phyloP scores from a whole-genome alignment of 2,888 invertebrate genomes.

The Netelia fuscicornis region DNA sequence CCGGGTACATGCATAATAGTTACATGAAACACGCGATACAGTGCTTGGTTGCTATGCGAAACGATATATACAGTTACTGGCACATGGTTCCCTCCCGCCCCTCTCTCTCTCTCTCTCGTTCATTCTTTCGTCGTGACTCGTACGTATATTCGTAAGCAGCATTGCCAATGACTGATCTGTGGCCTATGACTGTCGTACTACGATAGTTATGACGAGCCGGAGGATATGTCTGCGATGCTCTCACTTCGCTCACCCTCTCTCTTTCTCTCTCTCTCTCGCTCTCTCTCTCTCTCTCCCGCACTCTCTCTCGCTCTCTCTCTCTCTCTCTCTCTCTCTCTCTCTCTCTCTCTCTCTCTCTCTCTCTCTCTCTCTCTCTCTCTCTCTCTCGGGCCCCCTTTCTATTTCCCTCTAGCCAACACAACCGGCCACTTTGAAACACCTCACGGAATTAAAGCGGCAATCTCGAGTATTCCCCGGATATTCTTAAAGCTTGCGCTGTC shows the following conservation, averaged over 20 bases:
- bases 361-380: background rate
- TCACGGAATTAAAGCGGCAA: conserved; percentile 61
- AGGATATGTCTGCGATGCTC: conserved; percentile 21
- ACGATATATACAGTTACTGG: conserved; percentile 20
- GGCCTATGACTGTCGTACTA: conserved; percentile 38
- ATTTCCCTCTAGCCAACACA: conserved; percentile 38
- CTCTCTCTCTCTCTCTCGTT: no score
- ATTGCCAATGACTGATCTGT: conserved; percentile 26
- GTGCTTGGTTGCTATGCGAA: background rate
- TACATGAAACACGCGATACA: background rate
- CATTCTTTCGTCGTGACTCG: background rate
- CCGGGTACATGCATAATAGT: conserved; percentile 38
- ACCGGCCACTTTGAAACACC: conserved; percentile 57
- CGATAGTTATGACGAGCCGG: background rate
- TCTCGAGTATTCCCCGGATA: conserved; percentile 57
- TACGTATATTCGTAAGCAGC: background rate
- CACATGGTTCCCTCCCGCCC: background rate
- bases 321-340: background rate
- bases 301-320: background rate
- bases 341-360: background rate
- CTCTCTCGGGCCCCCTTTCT: background rate
- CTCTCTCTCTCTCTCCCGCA: background rate
- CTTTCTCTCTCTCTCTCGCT: background rate
- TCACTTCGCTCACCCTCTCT: conserved; percentile 7
- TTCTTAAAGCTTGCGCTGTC: conserved; percentile 58